A percentile compares a stretch with the other conserved stretches of the same genome.
Evolutionary conservation across 2,113 vertebrate species (phyloP).

Genomic region (Micronycteris hirsuta): DNA sequence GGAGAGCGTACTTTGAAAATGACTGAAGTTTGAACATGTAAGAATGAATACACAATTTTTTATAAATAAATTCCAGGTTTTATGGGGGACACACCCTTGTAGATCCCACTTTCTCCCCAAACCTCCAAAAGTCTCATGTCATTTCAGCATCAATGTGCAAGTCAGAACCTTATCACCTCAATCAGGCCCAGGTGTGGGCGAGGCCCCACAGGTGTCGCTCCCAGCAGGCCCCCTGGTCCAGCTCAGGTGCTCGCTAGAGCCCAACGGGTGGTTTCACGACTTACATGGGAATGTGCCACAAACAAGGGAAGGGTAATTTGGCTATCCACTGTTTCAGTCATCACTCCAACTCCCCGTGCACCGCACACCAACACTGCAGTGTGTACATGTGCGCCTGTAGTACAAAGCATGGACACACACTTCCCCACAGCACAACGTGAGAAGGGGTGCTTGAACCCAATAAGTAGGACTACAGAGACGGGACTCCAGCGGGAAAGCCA

Average conservation of each 20-base stretch:
- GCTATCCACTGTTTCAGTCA: background rate
- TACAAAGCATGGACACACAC: fast-evolving
- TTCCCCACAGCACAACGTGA: background rate
- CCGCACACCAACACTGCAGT: background rate
- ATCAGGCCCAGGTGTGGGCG: background rate
- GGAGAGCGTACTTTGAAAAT: too few species aligned
- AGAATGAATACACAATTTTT: too few species aligned
- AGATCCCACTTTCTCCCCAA: background rate
- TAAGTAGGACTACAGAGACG: background rate
- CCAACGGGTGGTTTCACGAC: background rate
- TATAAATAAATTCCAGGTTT: too few species aligned
- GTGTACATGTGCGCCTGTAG: fast-evolving
- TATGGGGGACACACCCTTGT: too few species aligned
- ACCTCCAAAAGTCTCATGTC: background rate
- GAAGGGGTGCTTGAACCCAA: background rate
- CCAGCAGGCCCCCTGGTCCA: background rate
- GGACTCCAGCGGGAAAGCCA: too few species aligned
- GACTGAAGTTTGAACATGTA: too few species aligned
- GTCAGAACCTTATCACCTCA: background rate
- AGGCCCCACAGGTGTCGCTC: background rate
- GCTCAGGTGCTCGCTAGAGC: fast-evolving
- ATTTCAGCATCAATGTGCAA: fast-evolving
- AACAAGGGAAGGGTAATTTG: too few species aligned
- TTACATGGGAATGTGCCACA: background rate
- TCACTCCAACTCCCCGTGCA: background rate